phyloP scores from a whole-genome alignment of 2,888 invertebrate species.

The Drosophila sordidula region DNA sequence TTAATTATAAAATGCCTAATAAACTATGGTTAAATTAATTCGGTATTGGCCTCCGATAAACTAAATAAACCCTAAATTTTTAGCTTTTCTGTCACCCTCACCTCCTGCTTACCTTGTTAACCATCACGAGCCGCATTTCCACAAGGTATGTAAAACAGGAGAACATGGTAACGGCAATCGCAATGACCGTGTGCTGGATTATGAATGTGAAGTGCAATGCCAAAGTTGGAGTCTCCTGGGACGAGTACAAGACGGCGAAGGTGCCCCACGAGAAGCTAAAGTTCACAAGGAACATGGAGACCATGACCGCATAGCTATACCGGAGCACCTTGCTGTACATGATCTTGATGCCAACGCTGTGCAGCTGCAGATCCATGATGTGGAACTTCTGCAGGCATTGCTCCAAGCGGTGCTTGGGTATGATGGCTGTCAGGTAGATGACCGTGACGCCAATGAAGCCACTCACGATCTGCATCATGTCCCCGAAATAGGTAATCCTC shows the following conservation, averaged over 20 bases:
- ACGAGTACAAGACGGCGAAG: conserved; percentile 74
- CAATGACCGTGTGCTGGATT: conserved; percentile 82
- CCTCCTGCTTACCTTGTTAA: conserved; percentile 77
- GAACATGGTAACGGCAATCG: conserved; percentile 74
- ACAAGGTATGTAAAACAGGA: conserved; percentile 76
- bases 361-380: conserved; percentile 77
- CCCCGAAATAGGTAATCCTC: conserved; percentile 82
- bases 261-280: conserved; percentile 75
- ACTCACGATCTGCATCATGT: conserved; percentile 82
- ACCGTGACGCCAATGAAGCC: conserved; percentile 83
- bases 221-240: conserved; percentile 68
- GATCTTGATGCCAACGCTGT: conserved; percentile 80
- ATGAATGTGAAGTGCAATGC: conserved; percentile 82
- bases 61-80: not conserved
- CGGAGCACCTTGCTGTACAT: conserved; percentile 82
- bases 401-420: conserved; percentile 79
- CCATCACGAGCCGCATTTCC: conserved; percentile 81
- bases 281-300: conserved; percentile 72
- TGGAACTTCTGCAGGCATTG: conserved; percentile 75
- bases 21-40: too few relatives aligned
- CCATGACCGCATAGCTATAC: conserved; percentile 73
- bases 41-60: too few relatives aligned
- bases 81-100: not conserved
- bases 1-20: too few relatives aligned
- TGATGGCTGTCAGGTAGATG: conserved; percentile 80